phyloP scores from a whole-genome alignment of 2,113 vertebrate species.

The Mesembrinibis cayennensis region DNA sequence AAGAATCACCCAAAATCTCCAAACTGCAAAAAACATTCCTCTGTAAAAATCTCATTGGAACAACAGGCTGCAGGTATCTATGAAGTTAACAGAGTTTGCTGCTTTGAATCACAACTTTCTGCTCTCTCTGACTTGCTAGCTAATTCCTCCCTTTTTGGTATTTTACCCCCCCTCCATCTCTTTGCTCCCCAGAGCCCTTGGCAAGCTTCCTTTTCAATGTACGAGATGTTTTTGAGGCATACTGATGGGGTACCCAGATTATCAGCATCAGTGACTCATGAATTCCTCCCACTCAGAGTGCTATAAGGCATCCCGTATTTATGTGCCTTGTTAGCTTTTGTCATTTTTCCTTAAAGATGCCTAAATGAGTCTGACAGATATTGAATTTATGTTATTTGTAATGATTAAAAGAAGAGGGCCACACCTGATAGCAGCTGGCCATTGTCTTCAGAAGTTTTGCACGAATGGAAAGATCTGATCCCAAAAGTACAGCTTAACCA shows the following conservation, averaged over 20 bases:
- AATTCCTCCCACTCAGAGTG: not conserved
- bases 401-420: slow-evolving; percentile 8
- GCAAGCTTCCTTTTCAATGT: not conserved
- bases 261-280: not conserved
- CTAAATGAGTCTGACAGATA: not conserved
- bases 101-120: not conserved
- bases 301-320: not conserved
- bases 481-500: not conserved
- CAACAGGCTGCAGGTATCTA: not conserved
- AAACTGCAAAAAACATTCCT: not conserved
- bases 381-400: not conserved
- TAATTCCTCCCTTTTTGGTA: not conserved
- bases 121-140: not conserved
- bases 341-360: not conserved
- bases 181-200: not conserved
- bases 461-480: not conserved
- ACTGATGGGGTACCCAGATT: not conserved
- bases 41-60: not conserved
- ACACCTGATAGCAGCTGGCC: not conserved
- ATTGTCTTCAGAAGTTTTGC: not conserved
- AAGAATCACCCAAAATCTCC: not conserved
- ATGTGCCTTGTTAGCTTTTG: not conserved
- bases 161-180: not conserved
- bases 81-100: not conserved
- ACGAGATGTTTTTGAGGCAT: not conserved